These are phyloP conservation scores for Margarornis squamiger DNA, from an alignment of 2,797 vertebrate species.

Conservation along the genomic window DNA sequence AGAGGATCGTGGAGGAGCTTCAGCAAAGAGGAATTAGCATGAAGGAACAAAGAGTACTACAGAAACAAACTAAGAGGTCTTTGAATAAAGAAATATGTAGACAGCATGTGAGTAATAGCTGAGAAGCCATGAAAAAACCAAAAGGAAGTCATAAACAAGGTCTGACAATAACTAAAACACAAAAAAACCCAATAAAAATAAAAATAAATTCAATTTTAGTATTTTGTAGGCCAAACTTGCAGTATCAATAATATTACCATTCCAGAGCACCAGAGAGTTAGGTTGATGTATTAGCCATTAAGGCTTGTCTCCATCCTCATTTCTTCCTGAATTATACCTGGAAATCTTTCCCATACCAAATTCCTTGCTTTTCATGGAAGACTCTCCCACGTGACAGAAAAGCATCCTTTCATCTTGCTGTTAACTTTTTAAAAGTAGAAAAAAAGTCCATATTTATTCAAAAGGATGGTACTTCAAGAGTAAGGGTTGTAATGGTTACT, in stretches of 20 bases:
- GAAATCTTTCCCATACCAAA: neutral
- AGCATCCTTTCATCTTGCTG: neutral
- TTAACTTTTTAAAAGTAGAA: neutral
- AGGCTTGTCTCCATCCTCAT: neutral
- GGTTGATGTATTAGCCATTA: rapidly evolving
- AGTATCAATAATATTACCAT: neutral
- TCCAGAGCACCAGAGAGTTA: neutral
- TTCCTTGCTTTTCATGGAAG: neutral
- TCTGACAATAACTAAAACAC: neutral
- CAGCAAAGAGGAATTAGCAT: neutral
- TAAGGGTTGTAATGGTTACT: neutral
- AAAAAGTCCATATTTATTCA: neutral
- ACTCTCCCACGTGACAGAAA: neutral
- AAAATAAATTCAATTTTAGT: neutral
- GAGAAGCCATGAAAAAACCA: neutral
- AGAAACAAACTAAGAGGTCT: neutral
- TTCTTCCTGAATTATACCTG: neutral
- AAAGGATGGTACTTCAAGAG: neutral
- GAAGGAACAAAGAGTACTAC: neutral
- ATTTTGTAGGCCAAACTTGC: neutral
- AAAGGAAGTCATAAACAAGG: neutral
- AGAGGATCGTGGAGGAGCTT: neutral
- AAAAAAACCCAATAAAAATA: neutral
- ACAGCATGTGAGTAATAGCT: neutral
- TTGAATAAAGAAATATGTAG: neutral